Base-by-base conservation (phyloP, 2,797 vertebrate genomes). In the Brachyrhaphis roseni region DNA sequence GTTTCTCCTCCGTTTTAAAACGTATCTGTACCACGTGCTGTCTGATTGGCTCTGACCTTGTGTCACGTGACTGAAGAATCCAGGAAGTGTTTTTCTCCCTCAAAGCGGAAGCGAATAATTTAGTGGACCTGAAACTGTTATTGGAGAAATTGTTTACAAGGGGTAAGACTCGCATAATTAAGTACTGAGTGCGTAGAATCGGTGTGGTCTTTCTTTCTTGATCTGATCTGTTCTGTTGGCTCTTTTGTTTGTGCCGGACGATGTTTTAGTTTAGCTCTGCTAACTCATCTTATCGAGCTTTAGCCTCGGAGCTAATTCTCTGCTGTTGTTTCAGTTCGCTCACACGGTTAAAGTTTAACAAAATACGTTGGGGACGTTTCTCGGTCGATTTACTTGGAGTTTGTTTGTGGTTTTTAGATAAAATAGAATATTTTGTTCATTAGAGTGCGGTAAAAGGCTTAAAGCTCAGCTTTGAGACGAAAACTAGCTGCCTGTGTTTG, bases 51-150 rank as follows among this genome's bases (percentile, higher is more conserved):
- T 82, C 64, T 79, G 75, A 80, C 74, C 2, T 5, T 45, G 6
- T 2, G 51, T 92, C 91, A 94, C 95, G 81, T 96, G 96, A 93
- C 74, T 72, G 85, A 87, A 68, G 88, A 87, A 93, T 92, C 94
- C 95, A 96, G 97, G 96, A 97, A 97, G 95, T 95, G 82, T 90
- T 92, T 89, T 87, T 64, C 73, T 88, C 74, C 91, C 92, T 89
- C 93, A 97, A 97, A 95, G 95, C 97, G 97, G 97, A 97, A 98
- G 96, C 96, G 91, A 78, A 80, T 78, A 70, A 75, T 87, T 82
- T 82, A 41, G 78, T 78, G 73, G 83, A 89, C 75, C 88, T 91
- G 74, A 85, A 90, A 88, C 79, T 78, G 80, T 83, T 87, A 66
- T 83, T 70, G 57, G 75, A 26, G 45, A 84, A 47, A 41, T 46